Conservation (phyloP, 2,888 invertebrate species). For the Cryptus viduatorius region DNA sequence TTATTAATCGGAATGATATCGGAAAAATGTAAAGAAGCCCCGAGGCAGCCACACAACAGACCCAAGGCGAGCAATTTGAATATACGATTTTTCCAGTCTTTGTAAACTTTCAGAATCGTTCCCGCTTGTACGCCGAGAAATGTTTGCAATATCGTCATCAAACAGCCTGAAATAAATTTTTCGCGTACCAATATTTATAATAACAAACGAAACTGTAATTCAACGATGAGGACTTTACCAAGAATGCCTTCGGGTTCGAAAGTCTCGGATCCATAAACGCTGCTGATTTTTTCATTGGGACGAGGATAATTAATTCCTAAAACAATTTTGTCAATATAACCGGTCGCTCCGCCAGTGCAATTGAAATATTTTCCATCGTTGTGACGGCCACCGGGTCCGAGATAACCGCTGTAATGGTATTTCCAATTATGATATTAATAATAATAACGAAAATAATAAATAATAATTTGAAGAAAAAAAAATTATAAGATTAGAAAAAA, state of each 20-base stretch:
- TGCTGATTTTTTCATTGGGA: constrained; percentile 89
- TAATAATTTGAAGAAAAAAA: constrained; percentile 15
- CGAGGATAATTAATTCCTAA: constrained; percentile 92
- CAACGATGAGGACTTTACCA: constrained; percentile 86
- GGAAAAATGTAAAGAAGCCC: constrained; percentile 91
- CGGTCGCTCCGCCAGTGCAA: constrained; percentile 96
- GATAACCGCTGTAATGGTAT: constrained; percentile 89
- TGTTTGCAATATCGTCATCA: constrained; percentile 92
- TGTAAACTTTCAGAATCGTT: constrained; percentile 88
- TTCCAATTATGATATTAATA: not conserved
- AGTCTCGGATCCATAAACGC: constrained; percentile 89
- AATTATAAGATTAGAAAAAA: not conserved
- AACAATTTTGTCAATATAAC: constrained; percentile 92
- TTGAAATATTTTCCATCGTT: constrained; percentile 88
- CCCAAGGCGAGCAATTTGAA: constrained; percentile 93
- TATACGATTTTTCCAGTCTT: constrained; percentile 87
- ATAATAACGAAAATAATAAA: constrained; percentile 34
- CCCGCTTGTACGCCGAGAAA: constrained; percentile 94
- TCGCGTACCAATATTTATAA: not conserved
- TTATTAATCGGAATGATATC: constrained; percentile 95
- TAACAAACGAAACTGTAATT: not conserved
- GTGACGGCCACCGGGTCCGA: constrained; percentile 96
- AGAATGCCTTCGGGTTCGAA: constrained; percentile 97
- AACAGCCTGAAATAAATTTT: constrained; percentile 87
- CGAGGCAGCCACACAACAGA: constrained; percentile 88